Evolutionary conservation across 2,113 vertebrate species (phyloP).

Genomic region (Lonchura striata): DNA sequence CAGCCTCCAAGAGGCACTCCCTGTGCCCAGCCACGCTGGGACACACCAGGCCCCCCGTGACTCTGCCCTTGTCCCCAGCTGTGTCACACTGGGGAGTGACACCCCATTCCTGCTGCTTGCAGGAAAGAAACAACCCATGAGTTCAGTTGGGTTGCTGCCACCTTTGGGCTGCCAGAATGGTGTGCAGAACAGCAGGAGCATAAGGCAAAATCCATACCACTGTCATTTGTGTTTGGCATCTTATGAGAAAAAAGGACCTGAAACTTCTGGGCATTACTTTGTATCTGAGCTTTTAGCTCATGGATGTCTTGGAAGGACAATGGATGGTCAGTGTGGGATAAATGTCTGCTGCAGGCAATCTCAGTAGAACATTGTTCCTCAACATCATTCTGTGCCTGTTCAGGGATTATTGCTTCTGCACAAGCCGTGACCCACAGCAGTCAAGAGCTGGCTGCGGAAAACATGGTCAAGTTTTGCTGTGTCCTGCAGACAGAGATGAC

Average conservation of each 20-base stretch:
- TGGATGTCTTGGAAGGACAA: not conserved
- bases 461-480: not conserved
- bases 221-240: not conserved
- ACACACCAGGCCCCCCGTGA: not conserved
- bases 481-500: not conserved
- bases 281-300: not conserved
- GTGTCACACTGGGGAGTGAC: not conserved
- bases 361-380: not conserved
- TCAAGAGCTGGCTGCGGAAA: not conserved
- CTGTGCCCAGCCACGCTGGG: not conserved
- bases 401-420: not conserved
- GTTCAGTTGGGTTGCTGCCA: not conserved
- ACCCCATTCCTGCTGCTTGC: not conserved
- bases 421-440: not conserved
- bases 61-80: not conserved
- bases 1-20: not conserved
- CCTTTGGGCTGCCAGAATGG: not conserved
- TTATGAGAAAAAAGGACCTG: not conserved
- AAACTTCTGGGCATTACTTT: not conserved
- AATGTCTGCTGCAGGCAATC: not conserved
- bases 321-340: not conserved
- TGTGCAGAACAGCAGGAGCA: not conserved
- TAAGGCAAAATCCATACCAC: not conserved
- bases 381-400: accelerated
- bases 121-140: not conserved